Conservation (phyloP, 2,888 invertebrate species). For the Epinotia bilunana region DNA sequence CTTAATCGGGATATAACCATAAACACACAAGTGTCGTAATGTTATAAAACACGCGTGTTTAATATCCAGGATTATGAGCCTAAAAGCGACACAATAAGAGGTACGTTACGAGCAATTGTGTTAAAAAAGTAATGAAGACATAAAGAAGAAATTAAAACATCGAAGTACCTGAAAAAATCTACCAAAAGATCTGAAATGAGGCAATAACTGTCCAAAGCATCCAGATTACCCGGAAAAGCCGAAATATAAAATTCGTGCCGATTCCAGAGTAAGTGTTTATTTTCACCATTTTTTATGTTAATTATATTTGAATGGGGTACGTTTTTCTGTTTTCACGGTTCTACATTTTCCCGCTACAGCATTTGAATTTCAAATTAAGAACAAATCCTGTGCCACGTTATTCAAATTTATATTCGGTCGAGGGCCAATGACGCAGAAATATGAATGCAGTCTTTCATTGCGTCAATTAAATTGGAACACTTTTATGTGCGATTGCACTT, state of each 20-base stretch:
- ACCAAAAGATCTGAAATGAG: constrained; percentile 29
- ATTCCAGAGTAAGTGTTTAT: constrained; percentile 67
- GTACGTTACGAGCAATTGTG: too few species aligned
- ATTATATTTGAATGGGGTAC: constrained; percentile 74
- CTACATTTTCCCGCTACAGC: constrained; percentile 70
- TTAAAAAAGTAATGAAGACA: neutral
- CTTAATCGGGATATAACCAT: too few species aligned
- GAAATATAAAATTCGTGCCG: constrained; percentile 53
- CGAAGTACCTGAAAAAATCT: constrained; percentile 20
- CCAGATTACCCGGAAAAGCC: constrained; percentile 51
- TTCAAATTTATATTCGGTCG: constrained; percentile 73
- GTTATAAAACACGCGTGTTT: too few species aligned
- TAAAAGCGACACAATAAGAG: too few species aligned
- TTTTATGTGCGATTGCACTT: constrained; percentile 59
- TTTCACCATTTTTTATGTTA: constrained; percentile 70
- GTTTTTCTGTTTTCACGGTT: constrained; percentile 70
- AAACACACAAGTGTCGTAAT: too few species aligned
- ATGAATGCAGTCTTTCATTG: constrained; percentile 74
- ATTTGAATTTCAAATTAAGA: constrained; percentile 78
- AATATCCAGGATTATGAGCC: too few species aligned
- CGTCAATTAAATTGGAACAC: constrained; percentile 65
- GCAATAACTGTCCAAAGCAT: constrained; percentile 48
- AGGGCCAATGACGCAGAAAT: constrained; percentile 74
- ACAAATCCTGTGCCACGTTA: constrained; percentile 72
- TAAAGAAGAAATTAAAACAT: constrained; percentile 32